A percentile compares a stretch with the other conserved stretches of the same genome.
Evolutionary conservation across 1,140 invertebrate genomes (phyloP).

Genomic region (Branchinecta lynchi): DNA sequence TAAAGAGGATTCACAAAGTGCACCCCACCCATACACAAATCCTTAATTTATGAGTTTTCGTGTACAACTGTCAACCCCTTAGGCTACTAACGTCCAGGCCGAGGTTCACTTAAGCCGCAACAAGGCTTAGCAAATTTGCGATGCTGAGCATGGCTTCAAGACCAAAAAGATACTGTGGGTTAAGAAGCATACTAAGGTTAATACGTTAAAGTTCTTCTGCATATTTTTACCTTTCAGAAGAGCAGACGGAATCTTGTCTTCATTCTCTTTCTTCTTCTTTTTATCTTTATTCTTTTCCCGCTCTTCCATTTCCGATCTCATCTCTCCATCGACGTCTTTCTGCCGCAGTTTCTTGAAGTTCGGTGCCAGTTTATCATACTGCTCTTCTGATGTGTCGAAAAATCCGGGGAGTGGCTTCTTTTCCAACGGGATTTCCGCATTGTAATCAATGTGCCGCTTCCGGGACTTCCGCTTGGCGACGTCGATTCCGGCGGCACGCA

Average conservation of each 20-base stretch:
- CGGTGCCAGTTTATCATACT: conserved; percentile 67
- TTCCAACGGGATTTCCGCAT: conserved; percentile 94
- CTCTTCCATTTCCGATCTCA: conserved; percentile 75
- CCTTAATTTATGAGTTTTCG: no score
- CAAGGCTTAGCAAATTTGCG: no score
- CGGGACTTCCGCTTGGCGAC: conserved; percentile 39
- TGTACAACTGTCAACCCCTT: no score
- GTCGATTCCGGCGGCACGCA: conserved; percentile 93
- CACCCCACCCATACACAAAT: no score
- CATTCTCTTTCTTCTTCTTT: conserved; percentile 83
- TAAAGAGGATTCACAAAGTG: no score
- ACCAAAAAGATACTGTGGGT: no score
- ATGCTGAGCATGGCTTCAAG: no score
- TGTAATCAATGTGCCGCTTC: conserved; percentile 89
- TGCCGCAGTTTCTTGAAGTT: conserved; percentile 78
- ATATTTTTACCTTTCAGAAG: conserved; percentile 49
- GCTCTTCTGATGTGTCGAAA: conserved; percentile 80
- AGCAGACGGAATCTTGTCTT: conserved; percentile 84
- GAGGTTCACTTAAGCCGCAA: no score
- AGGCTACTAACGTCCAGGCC: no score
- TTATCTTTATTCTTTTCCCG: conserved; percentile 75
- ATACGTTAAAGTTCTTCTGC: no score
- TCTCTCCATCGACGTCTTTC: conserved; percentile 82
- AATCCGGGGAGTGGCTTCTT: conserved; percentile 80
- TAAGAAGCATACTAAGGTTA: no score